Evolutionary conservation across 2,113 vertebrate species (phyloP).

Genomic region (Camelus dromedarius): DNA sequence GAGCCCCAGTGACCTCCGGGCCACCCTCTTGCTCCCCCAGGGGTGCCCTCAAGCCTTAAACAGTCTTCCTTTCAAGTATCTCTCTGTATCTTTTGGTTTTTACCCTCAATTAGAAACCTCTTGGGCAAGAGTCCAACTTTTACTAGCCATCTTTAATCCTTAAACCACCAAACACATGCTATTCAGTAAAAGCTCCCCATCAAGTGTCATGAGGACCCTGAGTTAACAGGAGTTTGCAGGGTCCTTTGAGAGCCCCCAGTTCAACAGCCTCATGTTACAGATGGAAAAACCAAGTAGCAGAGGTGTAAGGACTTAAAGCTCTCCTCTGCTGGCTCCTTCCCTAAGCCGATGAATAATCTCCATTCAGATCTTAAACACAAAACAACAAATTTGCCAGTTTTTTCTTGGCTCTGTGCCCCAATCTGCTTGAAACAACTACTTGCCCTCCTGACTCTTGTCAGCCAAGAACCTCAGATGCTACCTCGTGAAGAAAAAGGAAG

Average conservation of each 20-base stretch:
- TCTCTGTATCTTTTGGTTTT: background rate
- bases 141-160: background rate
- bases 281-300: background rate
- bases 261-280: background rate
- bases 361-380: background rate
- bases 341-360: background rate
- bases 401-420: background rate
- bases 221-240: background rate
- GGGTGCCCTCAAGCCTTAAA: background rate
- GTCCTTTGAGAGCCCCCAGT: background rate
- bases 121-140: background rate
- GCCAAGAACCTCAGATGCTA: background rate
- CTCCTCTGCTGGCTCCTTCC: background rate
- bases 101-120: constrained; percentile 39
- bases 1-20: background rate
- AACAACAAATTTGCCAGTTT: background rate
- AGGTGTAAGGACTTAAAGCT: background rate
- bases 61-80: background rate
- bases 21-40: background rate
- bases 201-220: background rate
- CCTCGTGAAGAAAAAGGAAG: background rate
- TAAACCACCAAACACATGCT: background rate
- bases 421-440: background rate
- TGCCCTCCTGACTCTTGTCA: background rate
- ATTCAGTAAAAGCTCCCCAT: background rate